These are phyloP conservation scores for Atethmia centrago DNA, from an alignment of 2,888 invertebrate genomes.

Conservation along the genomic window DNA sequence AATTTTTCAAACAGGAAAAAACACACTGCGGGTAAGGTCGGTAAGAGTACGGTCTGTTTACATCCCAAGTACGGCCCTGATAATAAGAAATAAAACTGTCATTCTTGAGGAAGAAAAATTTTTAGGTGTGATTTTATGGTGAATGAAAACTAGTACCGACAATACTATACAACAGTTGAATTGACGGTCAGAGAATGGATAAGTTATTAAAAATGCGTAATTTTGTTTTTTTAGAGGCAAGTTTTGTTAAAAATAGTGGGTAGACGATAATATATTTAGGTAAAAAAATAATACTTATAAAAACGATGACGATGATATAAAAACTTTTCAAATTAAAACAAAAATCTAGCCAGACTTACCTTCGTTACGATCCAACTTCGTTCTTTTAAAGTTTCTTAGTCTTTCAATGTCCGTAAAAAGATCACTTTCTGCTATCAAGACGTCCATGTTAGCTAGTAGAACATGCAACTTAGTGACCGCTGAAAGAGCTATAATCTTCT, in stretches of 20 bases:
- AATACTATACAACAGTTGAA: neutral
- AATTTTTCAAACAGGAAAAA: too few relatives aligned
- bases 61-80: too few relatives aligned
- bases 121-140: neutral
- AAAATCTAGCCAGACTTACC: slow-evolving; percentile 14
- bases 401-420: slow-evolving; percentile 23
- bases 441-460: slow-evolving; percentile 45
- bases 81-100: too few relatives aligned
- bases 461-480: slow-evolving; percentile 35
- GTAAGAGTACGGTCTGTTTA: too few relatives aligned
- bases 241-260: slow-evolving; percentile 2
- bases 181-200: neutral
- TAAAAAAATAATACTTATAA: neutral
- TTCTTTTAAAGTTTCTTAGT: slow-evolving; percentile 11
- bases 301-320: neutral
- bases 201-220: neutral
- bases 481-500: slow-evolving; percentile 37
- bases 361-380: slow-evolving; percentile 7
- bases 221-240: neutral
- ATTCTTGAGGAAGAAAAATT: neutral
- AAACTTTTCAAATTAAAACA: neutral
- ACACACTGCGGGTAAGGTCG: too few relatives aligned
- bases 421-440: slow-evolving; percentile 39
- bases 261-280: neutral
- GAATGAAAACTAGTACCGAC: neutral